Evolutionary conservation across 2,797 vertebrate genomes (phyloP).

Genomic region (Lates japonicus): DNA sequence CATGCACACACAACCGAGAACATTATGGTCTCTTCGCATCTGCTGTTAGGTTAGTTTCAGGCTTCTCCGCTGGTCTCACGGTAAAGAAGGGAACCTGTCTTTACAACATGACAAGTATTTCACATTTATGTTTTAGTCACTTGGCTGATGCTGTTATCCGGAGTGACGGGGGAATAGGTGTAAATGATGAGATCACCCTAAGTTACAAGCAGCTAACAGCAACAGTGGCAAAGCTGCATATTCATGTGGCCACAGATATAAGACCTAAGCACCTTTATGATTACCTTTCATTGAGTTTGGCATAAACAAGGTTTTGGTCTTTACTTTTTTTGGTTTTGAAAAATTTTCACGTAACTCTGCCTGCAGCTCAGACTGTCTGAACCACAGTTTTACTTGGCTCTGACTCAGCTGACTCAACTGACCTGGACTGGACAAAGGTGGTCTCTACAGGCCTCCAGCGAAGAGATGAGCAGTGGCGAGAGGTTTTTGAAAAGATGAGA

Average conservation of each 20-base stretch:
- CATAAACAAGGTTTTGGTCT: background rate
- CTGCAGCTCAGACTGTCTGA: background rate
- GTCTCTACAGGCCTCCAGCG: background rate
- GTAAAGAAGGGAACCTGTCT: background rate
- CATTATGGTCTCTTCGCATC: constrained; percentile 35
- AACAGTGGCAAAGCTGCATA: background rate
- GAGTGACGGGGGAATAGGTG: background rate
- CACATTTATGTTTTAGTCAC: background rate
- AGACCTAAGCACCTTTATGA: too few species aligned
- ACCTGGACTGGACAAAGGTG: background rate
- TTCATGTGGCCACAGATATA: background rate
- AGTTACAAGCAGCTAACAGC: constrained; percentile 29
- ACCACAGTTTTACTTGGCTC: background rate
- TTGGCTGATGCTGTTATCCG: constrained; percentile 3
- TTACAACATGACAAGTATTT: constrained; percentile 13
- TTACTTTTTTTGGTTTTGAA: background rate
- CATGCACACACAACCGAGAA: constrained; percentile 30
- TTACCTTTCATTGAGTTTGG: background rate
- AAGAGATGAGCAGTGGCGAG: background rate
- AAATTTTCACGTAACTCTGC: background rate
- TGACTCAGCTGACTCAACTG: background rate
- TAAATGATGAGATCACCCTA: constrained; percentile 15
- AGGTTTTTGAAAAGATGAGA: constrained; percentile 21
- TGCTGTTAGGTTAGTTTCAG: constrained; percentile 14
- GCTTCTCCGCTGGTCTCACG: constrained; percentile 11